Percentiles rank a stretch among this genome's conserved stretches.
phyloP scores from a whole-genome alignment of 2,113 vertebrate genomes.

The Bubo bubo region DNA sequence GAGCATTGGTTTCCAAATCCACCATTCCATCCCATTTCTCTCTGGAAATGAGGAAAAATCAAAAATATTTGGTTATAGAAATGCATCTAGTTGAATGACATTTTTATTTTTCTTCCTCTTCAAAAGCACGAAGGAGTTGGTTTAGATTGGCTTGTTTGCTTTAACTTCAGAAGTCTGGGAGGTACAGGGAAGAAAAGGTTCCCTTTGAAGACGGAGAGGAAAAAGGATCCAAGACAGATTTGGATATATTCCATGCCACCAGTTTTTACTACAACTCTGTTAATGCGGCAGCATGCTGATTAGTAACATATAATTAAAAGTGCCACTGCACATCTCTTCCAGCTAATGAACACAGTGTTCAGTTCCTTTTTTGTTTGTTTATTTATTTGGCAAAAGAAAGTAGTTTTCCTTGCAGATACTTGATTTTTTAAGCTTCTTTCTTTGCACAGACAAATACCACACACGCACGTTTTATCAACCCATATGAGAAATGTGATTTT shows the following conservation, averaged over 20 bases:
- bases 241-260: constrained; percentile 57
- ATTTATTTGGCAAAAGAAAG: constrained; percentile 43
- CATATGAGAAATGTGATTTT: neutral
- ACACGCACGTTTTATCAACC: neutral
- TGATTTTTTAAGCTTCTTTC: constrained; percentile 26
- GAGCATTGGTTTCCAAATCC: neutral
- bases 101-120: neutral
- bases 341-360: constrained; percentile 64
- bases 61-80: neutral
- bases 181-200: constrained; percentile 28
- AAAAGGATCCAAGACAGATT: constrained; percentile 50
- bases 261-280: constrained; percentile 54
- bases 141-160: constrained; percentile 35
- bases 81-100: neutral
- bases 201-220: constrained; percentile 33
- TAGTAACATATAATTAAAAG: constrained; percentile 65
- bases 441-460: neutral
- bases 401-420: constrained; percentile 8
- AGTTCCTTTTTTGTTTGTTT: constrained; percentile 49
- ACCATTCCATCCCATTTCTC: neutral
- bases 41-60: neutral
- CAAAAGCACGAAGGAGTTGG: neutral
- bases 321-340: constrained; percentile 60
- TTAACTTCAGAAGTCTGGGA: constrained; percentile 6
- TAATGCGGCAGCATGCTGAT: constrained; percentile 66